These are phyloP conservation scores for Eilema caniola DNA, from an alignment of 2,888 invertebrate species.

Conservation along the genomic window DNA sequence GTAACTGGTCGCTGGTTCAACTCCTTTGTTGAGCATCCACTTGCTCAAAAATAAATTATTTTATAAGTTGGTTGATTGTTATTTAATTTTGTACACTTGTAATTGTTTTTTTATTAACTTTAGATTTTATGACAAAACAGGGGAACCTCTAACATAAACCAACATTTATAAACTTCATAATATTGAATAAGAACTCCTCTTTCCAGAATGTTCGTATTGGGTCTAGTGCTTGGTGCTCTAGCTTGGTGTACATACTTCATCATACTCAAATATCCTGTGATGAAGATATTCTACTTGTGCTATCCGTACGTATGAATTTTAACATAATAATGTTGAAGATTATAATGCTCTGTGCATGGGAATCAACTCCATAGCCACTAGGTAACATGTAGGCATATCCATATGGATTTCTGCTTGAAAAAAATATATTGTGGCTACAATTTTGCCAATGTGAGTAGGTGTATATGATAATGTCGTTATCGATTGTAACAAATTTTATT, in stretches of 20 bases:
- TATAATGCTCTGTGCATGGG: not conserved
- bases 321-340: not conserved
- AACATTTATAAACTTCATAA: too few species aligned
- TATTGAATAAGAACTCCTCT: too few species aligned
- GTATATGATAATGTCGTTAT: not conserved
- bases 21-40: too few species aligned
- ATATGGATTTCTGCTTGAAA: too few species aligned
- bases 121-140: too few species aligned
- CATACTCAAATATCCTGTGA: constrained; percentile 90
- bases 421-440: not conserved
- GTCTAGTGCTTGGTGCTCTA: constrained; percentile 87
- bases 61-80: too few species aligned
- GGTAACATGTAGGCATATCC: not conserved
- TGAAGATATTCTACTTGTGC: constrained; percentile 94
- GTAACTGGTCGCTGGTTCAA: too few species aligned
- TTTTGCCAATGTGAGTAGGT: not conserved
- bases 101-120: too few species aligned
- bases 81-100: too few species aligned
- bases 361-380: not conserved
- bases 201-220: constrained; percentile 88
- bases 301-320: constrained; percentile 93
- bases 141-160: too few species aligned
- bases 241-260: constrained; percentile 91
- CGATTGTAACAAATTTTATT: not conserved
- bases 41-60: too few species aligned